Evolutionary conservation across 2,797 vertebrate genomes (phyloP).

Genomic region (Pangasius krempfi): DNA sequence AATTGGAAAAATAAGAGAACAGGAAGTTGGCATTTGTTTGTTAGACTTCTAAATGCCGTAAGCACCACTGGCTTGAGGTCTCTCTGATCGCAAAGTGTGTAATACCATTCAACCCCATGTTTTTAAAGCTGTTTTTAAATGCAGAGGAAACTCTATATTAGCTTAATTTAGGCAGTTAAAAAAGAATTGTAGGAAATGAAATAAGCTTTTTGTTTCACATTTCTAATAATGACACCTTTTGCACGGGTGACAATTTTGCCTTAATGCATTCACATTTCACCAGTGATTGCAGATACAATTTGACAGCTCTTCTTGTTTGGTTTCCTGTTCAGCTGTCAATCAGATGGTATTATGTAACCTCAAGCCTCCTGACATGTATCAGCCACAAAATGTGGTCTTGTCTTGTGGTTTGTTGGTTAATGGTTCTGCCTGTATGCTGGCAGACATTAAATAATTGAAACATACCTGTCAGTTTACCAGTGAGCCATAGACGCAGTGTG

Average conservation of each 20-base stretch:
- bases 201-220: background rate
- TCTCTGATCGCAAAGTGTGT: background rate
- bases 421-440: background rate
- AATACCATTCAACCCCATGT: background rate
- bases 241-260: background rate
- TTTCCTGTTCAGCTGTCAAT: slow-evolving; percentile 45
- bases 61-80: background rate
- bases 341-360: slow-evolving; percentile 28
- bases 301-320: slow-evolving; percentile 29
- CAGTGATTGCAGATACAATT: background rate
- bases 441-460: slow-evolving; percentile 18
- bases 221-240: background rate
- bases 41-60: background rate
- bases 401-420: slow-evolving; percentile 27
- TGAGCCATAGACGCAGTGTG: background rate
- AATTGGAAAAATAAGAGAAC: background rate
- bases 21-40: background rate
- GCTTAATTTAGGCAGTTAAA: background rate
- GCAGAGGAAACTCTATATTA: background rate
- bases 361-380: slow-evolving; percentile 28
- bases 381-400: slow-evolving; percentile 3
- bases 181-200: background rate
- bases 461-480: background rate
- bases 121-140: background rate
- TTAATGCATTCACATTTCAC: background rate